Evolutionary conservation across 2,888 invertebrate species (phyloP).

Genomic region (Platypus cylindrus): DNA sequence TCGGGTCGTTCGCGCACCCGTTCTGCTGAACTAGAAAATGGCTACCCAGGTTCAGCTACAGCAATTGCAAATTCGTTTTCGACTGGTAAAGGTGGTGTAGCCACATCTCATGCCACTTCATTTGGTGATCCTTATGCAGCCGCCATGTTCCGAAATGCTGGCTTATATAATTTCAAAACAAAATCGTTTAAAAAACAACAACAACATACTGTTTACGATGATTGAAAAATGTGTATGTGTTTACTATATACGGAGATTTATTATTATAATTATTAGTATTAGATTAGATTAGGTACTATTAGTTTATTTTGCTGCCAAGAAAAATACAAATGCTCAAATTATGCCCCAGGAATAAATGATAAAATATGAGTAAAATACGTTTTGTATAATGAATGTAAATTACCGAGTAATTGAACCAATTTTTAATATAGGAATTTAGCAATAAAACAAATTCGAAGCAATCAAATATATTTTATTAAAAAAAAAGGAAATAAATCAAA

Average conservation of each 20-base stretch:
- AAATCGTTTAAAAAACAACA: conserved; percentile 5
- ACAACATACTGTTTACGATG: too few relatives aligned
- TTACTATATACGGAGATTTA: too few relatives aligned
- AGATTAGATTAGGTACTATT: conserved; percentile 1
- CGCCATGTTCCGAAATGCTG: conserved; percentile 31
- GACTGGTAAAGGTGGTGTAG: conserved; percentile 56
- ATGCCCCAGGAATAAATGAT: background rate
- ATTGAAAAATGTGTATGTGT: too few relatives aligned
- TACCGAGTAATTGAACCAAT: conserved; percentile 2
- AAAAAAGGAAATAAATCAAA: too few relatives aligned
- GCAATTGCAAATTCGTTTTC: conserved; percentile 64
- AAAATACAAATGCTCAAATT: too few relatives aligned
- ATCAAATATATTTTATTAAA: too few relatives aligned
- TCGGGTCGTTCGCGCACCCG: conserved; percentile 24
- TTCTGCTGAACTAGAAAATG: conserved; percentile 22
- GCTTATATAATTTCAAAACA: conserved; percentile 15
- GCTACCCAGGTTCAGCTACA: conserved; percentile 41
- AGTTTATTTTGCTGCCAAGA: too few relatives aligned
- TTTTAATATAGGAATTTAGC: too few relatives aligned
- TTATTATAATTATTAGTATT: conserved; percentile 3
- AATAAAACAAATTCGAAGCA: too few relatives aligned
- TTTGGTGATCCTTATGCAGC: conserved; percentile 47
- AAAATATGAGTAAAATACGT: background rate
- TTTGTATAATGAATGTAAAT: conserved; percentile 5
- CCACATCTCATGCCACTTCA: conserved; percentile 59